These are phyloP conservation scores for Masticophis lateralis DNA, from an alignment of 2,797 vertebrate genomes.

Conservation along the genomic window DNA sequence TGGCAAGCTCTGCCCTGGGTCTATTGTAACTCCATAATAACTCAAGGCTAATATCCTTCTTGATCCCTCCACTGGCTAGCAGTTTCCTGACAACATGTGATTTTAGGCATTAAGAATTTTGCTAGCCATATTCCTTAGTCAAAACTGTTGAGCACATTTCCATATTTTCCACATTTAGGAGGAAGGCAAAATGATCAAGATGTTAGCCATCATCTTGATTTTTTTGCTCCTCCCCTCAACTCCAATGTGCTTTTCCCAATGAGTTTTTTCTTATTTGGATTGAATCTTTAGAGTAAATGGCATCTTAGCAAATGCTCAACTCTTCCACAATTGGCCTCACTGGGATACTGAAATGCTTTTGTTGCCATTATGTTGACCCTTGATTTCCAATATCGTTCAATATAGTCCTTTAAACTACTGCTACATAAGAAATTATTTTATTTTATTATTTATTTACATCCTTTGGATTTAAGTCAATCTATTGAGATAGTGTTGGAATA, in stretches of 20 bases:
- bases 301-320: not conserved
- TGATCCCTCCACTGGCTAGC: too few species aligned
- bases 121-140: not conserved
- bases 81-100: not conserved
- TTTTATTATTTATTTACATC: not conserved
- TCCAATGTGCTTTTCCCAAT: not conserved
- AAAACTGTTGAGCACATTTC: not conserved
- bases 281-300: not conserved
- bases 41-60: too few species aligned
- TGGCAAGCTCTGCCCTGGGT: too few species aligned
- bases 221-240: not conserved
- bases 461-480: too few species aligned
- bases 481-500: not conserved
- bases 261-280: not conserved
- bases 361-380: not conserved
- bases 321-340: not conserved
- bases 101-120: not conserved
- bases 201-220: not conserved
- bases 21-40: too few species aligned
- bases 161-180: not conserved
- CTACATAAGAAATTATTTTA: not conserved
- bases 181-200: not conserved
- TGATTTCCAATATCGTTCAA: not conserved
- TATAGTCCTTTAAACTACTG: not conserved
- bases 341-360: not conserved